Conservation (phyloP, 2,113 vertebrate genomes). For the Conger conger region DNA sequence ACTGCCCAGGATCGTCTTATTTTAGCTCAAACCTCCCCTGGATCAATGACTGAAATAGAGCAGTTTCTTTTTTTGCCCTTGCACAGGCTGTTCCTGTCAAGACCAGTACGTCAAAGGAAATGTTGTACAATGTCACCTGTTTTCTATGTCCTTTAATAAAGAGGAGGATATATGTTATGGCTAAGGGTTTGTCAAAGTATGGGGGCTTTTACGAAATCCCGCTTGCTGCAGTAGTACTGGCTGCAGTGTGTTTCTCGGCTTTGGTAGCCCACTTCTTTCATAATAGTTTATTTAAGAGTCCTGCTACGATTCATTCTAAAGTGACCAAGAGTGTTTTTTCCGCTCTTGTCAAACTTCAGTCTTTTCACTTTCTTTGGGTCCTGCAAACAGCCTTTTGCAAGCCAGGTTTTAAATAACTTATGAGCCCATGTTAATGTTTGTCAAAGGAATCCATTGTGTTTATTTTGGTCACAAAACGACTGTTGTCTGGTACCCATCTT, state of each 20-base stretch:
- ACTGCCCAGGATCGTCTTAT: neutral
- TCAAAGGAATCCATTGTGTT: constrained; percentile 51
- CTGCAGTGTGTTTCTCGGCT: constrained; percentile 22
- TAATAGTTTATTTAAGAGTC: constrained; percentile 51
- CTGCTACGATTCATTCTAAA: constrained; percentile 39
- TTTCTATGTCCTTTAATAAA: neutral
- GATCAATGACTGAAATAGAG: neutral
- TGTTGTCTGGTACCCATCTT: constrained; percentile 28
- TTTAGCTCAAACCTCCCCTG: neutral
- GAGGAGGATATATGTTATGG: neutral
- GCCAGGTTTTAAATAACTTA: constrained; percentile 44
- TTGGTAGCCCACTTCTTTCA: constrained; percentile 49
- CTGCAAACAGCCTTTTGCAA: constrained; percentile 23
- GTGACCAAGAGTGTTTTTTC: neutral
- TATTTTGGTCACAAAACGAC: constrained; percentile 48
- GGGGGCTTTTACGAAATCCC: constrained; percentile 21
- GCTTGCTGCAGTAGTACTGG: constrained; percentile 46
- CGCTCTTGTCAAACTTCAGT: constrained; percentile 7
- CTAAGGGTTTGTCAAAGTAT: neutral
- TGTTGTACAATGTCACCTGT: too few relatives aligned
- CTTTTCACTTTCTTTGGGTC: constrained; percentile 20
- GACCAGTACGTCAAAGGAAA: neutral
- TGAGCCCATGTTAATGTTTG: constrained; percentile 34
- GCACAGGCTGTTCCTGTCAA: neutral
- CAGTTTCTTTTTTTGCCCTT: constrained; percentile 5